These are phyloP conservation scores for Sebastolobus altivelis DNA, from an alignment of 2,797 vertebrate species.

Conservation along the genomic window DNA sequence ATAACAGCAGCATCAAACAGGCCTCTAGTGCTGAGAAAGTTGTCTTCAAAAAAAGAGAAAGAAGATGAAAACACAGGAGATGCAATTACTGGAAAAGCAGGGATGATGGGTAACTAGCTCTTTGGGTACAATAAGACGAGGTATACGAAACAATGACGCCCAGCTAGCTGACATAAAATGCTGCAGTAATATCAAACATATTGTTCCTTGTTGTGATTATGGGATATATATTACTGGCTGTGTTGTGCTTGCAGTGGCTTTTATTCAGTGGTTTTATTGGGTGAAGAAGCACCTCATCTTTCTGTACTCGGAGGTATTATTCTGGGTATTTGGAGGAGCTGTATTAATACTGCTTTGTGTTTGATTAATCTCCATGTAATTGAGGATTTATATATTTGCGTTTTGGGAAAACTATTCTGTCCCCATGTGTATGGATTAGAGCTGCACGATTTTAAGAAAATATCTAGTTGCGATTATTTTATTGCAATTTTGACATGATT, in stretches of 20 bases:
- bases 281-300: background rate
- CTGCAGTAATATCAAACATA: constrained; percentile 8
- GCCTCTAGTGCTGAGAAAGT: background rate
- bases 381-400: background rate
- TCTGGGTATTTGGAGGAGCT: background rate
- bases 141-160: background rate
- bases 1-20: background rate
- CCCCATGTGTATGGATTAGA: too few species aligned
- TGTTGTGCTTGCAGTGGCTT: background rate
- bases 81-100: background rate
- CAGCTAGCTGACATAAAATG: background rate
- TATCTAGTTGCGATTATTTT: too few species aligned
- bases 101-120: background rate
- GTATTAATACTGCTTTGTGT: background rate
- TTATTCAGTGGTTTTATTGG: background rate
- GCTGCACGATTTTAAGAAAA: too few species aligned
- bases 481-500: too few species aligned
- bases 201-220: background rate
- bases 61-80: background rate
- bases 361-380: background rate
- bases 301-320: background rate
- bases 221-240: background rate
- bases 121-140: background rate
- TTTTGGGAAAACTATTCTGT: too few species aligned
- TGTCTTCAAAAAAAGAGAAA: constrained; percentile 7